Conservation (phyloP, 1,140 invertebrate genomes). For the Sinonovacula constricta region DNA sequence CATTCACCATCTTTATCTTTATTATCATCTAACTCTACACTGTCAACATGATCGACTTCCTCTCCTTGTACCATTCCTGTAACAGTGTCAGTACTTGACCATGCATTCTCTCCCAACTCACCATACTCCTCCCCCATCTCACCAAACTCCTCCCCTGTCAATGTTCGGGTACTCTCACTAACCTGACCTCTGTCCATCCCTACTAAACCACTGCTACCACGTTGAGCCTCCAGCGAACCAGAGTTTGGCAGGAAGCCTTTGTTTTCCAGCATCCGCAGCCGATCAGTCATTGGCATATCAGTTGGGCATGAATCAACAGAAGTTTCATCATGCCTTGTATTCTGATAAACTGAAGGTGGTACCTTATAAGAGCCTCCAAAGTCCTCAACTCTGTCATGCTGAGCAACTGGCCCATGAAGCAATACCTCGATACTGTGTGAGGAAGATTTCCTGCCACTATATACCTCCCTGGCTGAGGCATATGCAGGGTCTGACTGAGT, state of each 20-base stretch:
- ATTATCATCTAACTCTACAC: no score
- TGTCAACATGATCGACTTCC: no score
- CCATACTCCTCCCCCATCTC: no score
- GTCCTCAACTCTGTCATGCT: constrained; percentile 10
- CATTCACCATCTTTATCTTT: no score
- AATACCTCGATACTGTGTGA: constrained; percentile 75
- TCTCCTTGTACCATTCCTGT: no score
- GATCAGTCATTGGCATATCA: constrained; percentile 34
- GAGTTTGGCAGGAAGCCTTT: constrained; percentile 45
- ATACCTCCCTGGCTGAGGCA: constrained; percentile 58
- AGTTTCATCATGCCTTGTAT: constrained; percentile 21
- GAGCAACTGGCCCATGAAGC: constrained; percentile 57
- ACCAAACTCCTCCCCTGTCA: not conserved
- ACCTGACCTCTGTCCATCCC: not conserved
- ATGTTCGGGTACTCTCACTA: not conserved
- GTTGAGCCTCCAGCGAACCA: not conserved
- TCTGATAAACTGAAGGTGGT: constrained; percentile 29
- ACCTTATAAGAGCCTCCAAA: constrained; percentile 48
- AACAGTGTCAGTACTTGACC: no score
- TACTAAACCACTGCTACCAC: constrained; percentile 1
- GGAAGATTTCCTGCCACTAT: constrained; percentile 52
- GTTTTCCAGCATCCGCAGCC: constrained; percentile 45
- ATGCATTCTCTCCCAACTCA: no score
- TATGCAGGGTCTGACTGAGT: constrained; percentile 70
- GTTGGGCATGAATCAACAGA: constrained; percentile 43